Percentiles rank a stretch among this genome's conserved stretches.
Evolutionary conservation across 30 jellyfish, hydroid and myxozoan species (phyloP).

Genomic region (Haliclystus octoradiatus): DNA sequence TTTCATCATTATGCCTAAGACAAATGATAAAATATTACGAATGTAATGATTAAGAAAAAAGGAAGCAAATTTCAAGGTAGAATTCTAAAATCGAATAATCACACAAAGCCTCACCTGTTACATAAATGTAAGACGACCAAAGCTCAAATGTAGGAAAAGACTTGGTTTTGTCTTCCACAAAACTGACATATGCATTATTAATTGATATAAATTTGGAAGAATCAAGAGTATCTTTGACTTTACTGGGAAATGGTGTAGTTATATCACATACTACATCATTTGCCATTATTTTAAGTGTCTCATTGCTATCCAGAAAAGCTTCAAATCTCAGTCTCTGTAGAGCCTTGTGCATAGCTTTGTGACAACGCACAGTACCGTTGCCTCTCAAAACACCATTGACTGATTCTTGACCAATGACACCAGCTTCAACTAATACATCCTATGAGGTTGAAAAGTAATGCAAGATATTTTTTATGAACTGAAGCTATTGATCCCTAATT

Average conservation of each 20-base stretch:
- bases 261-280: too few relatives aligned
- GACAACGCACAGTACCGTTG: conserved; percentile 29
- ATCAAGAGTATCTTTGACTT: conserved; percentile 7
- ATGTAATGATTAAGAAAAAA: too few relatives aligned
- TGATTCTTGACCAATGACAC: conserved; percentile 36
- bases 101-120: conserved; percentile 55
- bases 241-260: too few relatives aligned
- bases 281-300: background rate
- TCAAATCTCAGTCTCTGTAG: conserved; percentile 6
- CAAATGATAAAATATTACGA: too few relatives aligned
- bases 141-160: conserved; percentile 7
- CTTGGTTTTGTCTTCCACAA: conserved; percentile 6
- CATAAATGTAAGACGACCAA: conserved; percentile 47
- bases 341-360: conserved; percentile 22
- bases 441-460: background rate
- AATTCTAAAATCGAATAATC: conserved; percentile 15
- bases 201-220: conserved; percentile 3
- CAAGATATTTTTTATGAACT: background rate
- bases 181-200: background rate
- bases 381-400: conserved; percentile 47
- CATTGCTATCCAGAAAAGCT: background rate
- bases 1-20: too few relatives aligned
- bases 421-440: conserved; percentile 42
- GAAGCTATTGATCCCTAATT: background rate
- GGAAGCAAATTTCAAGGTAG: too few relatives aligned